These are phyloP conservation scores for Pimephales promelas DNA, from an alignment of 2,113 vertebrate genomes.

Conservation along the genomic window DNA sequence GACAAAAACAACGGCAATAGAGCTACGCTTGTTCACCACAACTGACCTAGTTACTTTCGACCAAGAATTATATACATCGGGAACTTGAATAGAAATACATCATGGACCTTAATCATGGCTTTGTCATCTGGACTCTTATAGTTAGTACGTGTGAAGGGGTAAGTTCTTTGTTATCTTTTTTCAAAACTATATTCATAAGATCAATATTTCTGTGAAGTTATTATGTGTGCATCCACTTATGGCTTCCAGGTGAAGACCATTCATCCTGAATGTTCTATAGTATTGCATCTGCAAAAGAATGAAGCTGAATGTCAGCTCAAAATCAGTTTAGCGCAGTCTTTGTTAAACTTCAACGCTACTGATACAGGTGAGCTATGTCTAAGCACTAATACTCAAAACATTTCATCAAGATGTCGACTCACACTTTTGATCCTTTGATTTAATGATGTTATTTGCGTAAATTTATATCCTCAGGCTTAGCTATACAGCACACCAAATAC, in stretches of 20 bases:
- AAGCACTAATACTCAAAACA: not conserved
- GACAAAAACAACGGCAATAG: not conserved
- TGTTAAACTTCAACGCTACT: not conserved
- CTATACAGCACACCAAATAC: too few relatives aligned
- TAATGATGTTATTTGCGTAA: too few relatives aligned
- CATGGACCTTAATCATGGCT: constrained; percentile 6
- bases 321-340: constrained; percentile 26
- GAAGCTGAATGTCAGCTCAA: constrained; percentile 53
- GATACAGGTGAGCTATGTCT: constrained; percentile 12
- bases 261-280: constrained; percentile 60
- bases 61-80: not conserved
- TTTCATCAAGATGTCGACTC: not conserved
- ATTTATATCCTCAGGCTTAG: too few relatives aligned
- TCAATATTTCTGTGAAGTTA: not conserved
- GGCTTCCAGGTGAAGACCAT: not conserved
- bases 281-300: constrained; percentile 57
- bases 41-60: not conserved
- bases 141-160: constrained; percentile 6
- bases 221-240: not conserved
- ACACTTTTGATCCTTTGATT: not conserved
- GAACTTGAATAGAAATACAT: not conserved
- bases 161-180: not conserved
- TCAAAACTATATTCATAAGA: not conserved
- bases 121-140: constrained; percentile 14
- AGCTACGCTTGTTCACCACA: not conserved